Percentiles rank a stretch among this genome's conserved stretches.
Evolutionary conservation across 1,140 invertebrate species (phyloP).

Genomic region (Lanistes nyassanus): DNA sequence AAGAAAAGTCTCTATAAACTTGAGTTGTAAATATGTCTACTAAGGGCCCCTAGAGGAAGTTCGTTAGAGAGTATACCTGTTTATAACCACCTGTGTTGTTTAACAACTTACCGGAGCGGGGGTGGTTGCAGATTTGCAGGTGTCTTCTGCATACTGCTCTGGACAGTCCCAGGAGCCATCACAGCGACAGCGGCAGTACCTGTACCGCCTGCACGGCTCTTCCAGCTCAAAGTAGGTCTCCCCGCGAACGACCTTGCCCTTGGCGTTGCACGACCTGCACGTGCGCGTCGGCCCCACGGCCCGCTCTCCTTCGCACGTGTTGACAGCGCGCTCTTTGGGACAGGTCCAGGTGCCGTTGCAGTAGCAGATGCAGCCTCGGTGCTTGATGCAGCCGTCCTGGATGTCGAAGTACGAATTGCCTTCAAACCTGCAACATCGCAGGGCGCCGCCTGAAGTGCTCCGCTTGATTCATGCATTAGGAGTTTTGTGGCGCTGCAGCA

Average conservation of each 20-base stretch:
- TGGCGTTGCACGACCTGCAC: constrained; percentile 33
- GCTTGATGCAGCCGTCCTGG: constrained; percentile 37
- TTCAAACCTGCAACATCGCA: constrained; percentile 18
- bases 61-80: too few species aligned
- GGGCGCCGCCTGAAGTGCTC: constrained; percentile 8
- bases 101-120: neutral
- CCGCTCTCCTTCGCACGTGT: constrained; percentile 8
- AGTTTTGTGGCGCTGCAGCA: too few species aligned
- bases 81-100: too few species aligned
- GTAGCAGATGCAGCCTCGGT: constrained; percentile 25
- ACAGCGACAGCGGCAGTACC: constrained; percentile 42
- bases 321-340: constrained; percentile 5
- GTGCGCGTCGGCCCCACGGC: constrained; percentile 10
- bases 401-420: constrained; percentile 37
- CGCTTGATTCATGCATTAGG: too few species aligned
- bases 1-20: too few species aligned
- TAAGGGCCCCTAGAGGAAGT: too few species aligned
- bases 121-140: constrained; percentile 31
- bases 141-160: constrained; percentile 32
- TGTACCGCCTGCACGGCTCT: constrained; percentile 41
- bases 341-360: constrained; percentile 29
- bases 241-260: constrained; percentile 34
- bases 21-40: too few species aligned
- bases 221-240: constrained; percentile 40
- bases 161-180: constrained; percentile 50